Percentiles rank a stretch among this genome's conserved stretches.
These are phyloP conservation scores for Cinclus mexicanus DNA, from an alignment of 2,113 vertebrate genomes.

Conservation along the genomic window DNA sequence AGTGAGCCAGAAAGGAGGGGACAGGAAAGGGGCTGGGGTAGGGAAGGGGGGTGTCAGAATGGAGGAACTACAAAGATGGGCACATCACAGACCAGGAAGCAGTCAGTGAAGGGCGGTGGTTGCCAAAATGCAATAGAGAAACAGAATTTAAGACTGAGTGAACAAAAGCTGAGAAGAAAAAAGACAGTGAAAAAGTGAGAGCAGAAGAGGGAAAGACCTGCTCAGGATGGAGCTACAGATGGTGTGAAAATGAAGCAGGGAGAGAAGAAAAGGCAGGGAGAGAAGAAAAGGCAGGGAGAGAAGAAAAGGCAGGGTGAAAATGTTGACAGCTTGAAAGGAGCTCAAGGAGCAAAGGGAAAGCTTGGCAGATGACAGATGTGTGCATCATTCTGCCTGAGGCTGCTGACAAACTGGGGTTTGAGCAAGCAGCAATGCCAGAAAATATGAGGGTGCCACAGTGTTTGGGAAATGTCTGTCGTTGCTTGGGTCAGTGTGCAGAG, in stretches of 20 bases:
- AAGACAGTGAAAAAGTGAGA: not conserved
- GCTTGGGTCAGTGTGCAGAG: not conserved
- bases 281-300: not conserved
- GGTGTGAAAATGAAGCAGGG: not conserved
- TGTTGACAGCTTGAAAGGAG: not conserved
- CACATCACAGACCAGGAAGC: not conserved
- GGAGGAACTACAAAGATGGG: not conserved
- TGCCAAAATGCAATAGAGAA: not conserved
- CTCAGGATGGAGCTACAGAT: not conserved
- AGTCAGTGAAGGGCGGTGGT: not conserved
- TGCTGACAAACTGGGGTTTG: not conserved
- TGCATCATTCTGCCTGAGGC: slow-evolving; percentile 2
- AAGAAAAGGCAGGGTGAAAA: not conserved
- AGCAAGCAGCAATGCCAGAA: not conserved
- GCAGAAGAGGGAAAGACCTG: not conserved
- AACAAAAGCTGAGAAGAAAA: not conserved
- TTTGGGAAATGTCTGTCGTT: not conserved
- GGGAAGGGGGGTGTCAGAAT: not conserved
- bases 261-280: not conserved
- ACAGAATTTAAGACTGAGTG: not conserved
- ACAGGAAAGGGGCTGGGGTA: not conserved
- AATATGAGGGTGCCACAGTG: not conserved
- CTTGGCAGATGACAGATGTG: not conserved
- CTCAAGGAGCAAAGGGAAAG: not conserved
- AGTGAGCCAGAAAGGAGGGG: not conserved